Conservation (phyloP, 2,888 invertebrate species). For the Chrysolina oricalcia region DNA sequence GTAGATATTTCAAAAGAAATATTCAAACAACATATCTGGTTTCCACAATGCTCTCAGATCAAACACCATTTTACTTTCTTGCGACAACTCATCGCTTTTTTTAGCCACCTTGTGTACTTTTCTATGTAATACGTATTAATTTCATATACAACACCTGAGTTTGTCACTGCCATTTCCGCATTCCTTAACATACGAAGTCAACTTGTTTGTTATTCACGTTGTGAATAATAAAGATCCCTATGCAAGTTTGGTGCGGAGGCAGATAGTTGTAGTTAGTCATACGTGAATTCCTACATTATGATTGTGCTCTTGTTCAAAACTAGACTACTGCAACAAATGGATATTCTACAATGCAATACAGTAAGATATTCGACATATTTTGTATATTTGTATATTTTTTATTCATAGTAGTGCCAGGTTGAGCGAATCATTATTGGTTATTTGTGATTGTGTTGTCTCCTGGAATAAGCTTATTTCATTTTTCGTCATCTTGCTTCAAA, state of each 20-base stretch:
- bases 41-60: too few species aligned
- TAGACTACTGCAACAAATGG: neutral
- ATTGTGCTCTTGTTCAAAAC: neutral
- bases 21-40: too few species aligned
- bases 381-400: too few species aligned
- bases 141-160: conserved; percentile 30
- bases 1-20: too few species aligned
- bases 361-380: too few species aligned
- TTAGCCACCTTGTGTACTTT: neutral
- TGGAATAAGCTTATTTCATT: too few species aligned
- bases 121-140: neutral
- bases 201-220: conserved; percentile 34
- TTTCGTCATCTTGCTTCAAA: too few species aligned
- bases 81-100: neutral
- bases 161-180: conserved; percentile 45
- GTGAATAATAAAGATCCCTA: conserved; percentile 12
- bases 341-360: too few species aligned
- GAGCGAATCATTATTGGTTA: too few species aligned
- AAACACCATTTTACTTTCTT: neutral
- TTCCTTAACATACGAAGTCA: conserved; percentile 42
- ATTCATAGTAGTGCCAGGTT: too few species aligned
- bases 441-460: too few species aligned
- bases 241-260: conserved; percentile 14
- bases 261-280: neutral
- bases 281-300: neutral